These are phyloP conservation scores for Pempheris klunzingeri DNA, from an alignment of 2,797 vertebrate genomes.

Conservation along the genomic window DNA sequence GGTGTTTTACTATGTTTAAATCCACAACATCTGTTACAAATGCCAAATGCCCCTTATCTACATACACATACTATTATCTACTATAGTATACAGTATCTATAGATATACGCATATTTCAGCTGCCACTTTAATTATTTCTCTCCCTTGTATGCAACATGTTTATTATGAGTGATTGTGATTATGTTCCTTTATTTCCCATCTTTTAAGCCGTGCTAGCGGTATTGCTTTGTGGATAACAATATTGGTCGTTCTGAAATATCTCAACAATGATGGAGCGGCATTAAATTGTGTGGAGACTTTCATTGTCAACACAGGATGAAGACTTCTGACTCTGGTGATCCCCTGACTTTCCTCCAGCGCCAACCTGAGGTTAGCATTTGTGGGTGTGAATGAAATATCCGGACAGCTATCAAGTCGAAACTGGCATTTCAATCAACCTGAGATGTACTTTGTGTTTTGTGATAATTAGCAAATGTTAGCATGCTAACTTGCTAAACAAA, in stretches of 20 bases:
- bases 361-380: not conserved
- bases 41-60: not conserved
- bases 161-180: not conserved
- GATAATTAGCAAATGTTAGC: not conserved
- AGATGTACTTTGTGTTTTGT: not conserved
- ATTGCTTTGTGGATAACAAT: not conserved
- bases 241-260: not conserved
- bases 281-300: not conserved
- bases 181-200: not conserved
- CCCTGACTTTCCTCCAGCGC: not conserved
- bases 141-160: not conserved
- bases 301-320: not conserved
- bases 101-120: not conserved
- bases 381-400: not conserved
- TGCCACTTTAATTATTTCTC: not conserved
- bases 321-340: too few species aligned
- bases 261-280: not conserved
- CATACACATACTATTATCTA: not conserved
- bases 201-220: not conserved
- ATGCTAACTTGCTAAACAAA: too few species aligned
- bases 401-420: not conserved
- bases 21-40: not conserved
- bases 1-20: not conserved
- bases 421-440: not conserved
- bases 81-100: not conserved